Conservation (phyloP, 53 echinoderm and acorn worm genomes). For the Patiria pectinifera region DNA sequence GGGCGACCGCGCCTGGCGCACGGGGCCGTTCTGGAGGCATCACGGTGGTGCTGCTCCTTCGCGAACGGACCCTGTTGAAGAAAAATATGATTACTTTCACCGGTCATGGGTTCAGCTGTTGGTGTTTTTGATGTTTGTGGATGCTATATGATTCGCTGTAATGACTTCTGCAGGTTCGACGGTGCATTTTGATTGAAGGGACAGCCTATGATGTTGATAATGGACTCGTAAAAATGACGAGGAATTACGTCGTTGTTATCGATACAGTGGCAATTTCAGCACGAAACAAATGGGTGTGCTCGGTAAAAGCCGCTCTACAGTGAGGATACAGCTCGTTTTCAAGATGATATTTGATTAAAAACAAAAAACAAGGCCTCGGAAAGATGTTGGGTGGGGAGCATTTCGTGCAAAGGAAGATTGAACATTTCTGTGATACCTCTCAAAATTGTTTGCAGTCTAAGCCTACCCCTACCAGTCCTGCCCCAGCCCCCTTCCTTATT, state of each 20-base stretch:
- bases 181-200: slow-evolving; percentile 9
- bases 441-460: no score
- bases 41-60: not conserved
- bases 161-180: slow-evolving; percentile 32
- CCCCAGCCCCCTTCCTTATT: no score
- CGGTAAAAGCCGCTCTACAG: not conserved
- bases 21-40: slow-evolving; percentile 34
- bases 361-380: no score
- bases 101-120: slow-evolving; percentile 27
- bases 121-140: not conserved
- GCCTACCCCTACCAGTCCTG: no score
- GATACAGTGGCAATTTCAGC: not conserved
- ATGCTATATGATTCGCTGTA: slow-evolving; percentile 13
- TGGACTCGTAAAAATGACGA: slow-evolving; percentile 10
- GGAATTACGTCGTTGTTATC: not conserved
- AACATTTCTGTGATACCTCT: no score
- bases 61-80: slow-evolving; percentile 22
- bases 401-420: no score
- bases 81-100: slow-evolving; percentile 32
- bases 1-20: not conserved
- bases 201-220: slow-evolving; percentile 1
- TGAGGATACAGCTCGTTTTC: not conserved
- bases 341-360: no score
- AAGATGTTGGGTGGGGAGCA: no score
- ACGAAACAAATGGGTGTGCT: not conserved